Conservation (phyloP, 2,888 invertebrate species). For the Netelia fuscicornis region DNA sequence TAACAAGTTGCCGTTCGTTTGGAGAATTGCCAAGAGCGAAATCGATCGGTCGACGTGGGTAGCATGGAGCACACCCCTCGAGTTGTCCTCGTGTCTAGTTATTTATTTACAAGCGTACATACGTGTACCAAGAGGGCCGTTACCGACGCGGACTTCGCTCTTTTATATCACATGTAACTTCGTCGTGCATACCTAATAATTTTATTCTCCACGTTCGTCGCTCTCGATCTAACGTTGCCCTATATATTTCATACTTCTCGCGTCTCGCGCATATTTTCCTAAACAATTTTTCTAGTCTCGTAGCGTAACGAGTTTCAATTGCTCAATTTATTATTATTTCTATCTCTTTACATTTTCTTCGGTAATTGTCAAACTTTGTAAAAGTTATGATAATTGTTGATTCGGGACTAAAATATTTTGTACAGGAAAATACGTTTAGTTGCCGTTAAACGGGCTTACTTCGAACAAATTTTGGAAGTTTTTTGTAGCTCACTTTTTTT, state of each 20-base stretch:
- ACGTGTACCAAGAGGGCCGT: constrained; percentile 65
- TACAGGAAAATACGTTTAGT: no score
- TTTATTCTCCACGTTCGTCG: constrained; percentile 53
- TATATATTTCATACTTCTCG: neutral
- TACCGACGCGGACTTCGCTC: constrained; percentile 35
- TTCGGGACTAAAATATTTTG: no score
- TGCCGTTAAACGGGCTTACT: no score
- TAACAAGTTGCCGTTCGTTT: constrained; percentile 72
- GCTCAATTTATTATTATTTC: no score
- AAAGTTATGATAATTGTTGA: no score
- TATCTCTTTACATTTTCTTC: no score
- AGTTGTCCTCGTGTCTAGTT: constrained; percentile 70
- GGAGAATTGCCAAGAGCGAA: constrained; percentile 74
- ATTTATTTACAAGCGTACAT: constrained; percentile 77
- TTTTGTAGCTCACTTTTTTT: no score
- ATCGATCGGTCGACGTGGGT: constrained; percentile 74
- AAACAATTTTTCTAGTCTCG: neutral
- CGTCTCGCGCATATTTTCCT: neutral
- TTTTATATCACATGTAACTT: constrained; percentile 13
- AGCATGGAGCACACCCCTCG: constrained; percentile 71
- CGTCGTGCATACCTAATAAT: constrained; percentile 47
- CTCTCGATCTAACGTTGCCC: neutral
- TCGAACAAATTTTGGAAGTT: no score
- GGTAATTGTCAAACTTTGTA: no score
- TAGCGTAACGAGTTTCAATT: neutral